Evolutionary conservation across 2,797 vertebrate species (phyloP), one percentile per base, ranked within the genome.

Genomic region (Clarias platycephalus): DNA sequence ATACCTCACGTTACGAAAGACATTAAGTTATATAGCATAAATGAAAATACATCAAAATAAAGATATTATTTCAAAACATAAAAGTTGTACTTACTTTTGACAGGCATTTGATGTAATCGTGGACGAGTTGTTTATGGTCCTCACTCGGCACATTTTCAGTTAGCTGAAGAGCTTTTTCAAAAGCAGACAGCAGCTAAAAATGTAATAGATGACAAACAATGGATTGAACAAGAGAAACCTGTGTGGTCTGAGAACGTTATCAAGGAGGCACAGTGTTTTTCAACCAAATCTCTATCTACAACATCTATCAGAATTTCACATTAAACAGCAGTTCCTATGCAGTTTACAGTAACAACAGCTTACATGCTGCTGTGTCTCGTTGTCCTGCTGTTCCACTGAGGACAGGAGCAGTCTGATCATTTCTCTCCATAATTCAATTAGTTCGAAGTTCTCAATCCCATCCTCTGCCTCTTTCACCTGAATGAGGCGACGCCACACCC

Each of bases 151-250:
- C 79, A 26, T 92, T 80, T 20, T 95, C 94, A 28, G 93, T 90
- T 72, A 97, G 95, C 67, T 76, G 88, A 89, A 99, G 80, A 0
- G 96, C 94, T 84, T 95, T 95, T 88, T 98, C 97, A 94, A 96
- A 98, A 0, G 97, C 96, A 87, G 93, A 94, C 88, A 98, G 91
- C 87, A 99, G 92, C 98, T 99, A 91, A 91, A 91, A 94, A 18
- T 1, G 9, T 28, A 34, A 76, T n/a, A 53, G 16, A 6, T 28
- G 26, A 20, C 15, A 74, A 53, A 18, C 53, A 74, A 28, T 9
- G 0, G 5, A 28, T 18, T 74, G 15, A 18, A 49, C 34, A 72
- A n/a, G 34, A 15, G 1, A 34, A 9, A 55, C 24, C 20, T 49
- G 22, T 72, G 40, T 53, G 68, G 71, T n/a, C 26, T 57, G 72